These are phyloP conservation scores for Steromphala cineraria DNA, from an alignment of 2,888 invertebrate genomes.

Conservation along the genomic window DNA sequence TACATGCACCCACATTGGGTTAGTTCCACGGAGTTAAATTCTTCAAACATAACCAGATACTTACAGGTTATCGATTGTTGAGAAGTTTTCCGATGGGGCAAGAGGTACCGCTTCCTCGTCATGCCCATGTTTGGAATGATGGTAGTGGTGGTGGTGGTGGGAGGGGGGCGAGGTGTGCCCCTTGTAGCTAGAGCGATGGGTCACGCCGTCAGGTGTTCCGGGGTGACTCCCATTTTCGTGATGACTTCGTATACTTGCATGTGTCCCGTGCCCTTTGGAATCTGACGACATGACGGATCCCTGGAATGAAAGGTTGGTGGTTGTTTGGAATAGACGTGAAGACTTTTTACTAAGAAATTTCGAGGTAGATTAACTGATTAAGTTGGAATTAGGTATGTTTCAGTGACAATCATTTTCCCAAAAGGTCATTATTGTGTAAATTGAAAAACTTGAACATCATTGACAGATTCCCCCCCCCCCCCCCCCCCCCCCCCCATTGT, in stretches of 20 bases:
- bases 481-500: no score
- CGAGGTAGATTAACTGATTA: no score
- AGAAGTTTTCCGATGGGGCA: slow-evolving; percentile 29
- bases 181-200: not conserved
- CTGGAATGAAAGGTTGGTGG: not conserved
- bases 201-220: not conserved
- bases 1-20: no score
- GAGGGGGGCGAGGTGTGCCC: not conserved
- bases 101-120: slow-evolving; percentile 36
- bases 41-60: not conserved
- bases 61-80: not conserved
- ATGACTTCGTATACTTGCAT: slow-evolving; percentile 26
- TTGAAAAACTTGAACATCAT: no score
- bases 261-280: slow-evolving; percentile 33
- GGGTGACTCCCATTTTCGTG: slow-evolving; percentile 23
- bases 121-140: slow-evolving; percentile 27
- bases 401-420: no score
- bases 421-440: no score
- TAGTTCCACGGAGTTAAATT: no score
- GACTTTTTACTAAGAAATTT: no score
- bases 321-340: no score
- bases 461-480: no score
- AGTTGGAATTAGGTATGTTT: no score
- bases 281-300: slow-evolving; percentile 23
- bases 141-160: slow-evolving; percentile 20